Conservation (phyloP, 2,797 vertebrate genomes). For the Falco naumanni region DNA sequence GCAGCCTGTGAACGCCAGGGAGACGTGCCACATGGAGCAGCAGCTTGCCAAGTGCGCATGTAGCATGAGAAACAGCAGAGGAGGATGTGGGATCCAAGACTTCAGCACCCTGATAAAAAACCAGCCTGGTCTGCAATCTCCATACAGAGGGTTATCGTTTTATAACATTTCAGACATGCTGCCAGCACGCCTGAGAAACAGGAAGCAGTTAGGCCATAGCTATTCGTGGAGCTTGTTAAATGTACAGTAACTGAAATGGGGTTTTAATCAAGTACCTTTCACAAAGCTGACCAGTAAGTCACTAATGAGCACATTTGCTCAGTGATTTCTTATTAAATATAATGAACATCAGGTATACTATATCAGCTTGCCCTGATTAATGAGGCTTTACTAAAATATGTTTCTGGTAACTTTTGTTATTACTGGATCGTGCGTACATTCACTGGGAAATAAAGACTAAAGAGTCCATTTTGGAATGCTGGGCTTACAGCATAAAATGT, state of each 20-base stretch:
- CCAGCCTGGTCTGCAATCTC: not conserved
- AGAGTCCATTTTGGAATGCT: conserved; percentile 15
- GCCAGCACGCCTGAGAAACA: not conserved
- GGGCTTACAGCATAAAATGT: not conserved
- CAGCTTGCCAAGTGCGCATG: not conserved
- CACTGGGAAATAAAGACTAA: not conserved
- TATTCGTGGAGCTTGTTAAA: conserved; percentile 36
- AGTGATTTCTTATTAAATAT: conserved; percentile 31
- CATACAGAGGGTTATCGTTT: not conserved
- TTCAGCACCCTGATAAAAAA: not conserved
- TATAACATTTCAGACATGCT: not conserved
- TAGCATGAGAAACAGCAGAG: not conserved
- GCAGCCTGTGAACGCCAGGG: not conserved
- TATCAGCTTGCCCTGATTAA: conserved; percentile 14
- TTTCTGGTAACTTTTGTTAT: conserved; percentile 47
- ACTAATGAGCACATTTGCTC: conserved; percentile 31
- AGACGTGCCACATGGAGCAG: fast-evolving
- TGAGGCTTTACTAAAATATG: conserved; percentile 33
- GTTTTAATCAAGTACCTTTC: not conserved
- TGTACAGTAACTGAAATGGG: not conserved
- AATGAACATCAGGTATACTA: not conserved
- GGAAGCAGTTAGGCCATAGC: conserved; percentile 22
- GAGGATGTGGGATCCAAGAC: not conserved
- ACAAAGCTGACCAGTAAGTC: conserved; percentile 18
- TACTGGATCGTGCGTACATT: not conserved